Evolutionary conservation across 2,113 vertebrate species (phyloP).

Genomic region (Leuciscus idus): DNA sequence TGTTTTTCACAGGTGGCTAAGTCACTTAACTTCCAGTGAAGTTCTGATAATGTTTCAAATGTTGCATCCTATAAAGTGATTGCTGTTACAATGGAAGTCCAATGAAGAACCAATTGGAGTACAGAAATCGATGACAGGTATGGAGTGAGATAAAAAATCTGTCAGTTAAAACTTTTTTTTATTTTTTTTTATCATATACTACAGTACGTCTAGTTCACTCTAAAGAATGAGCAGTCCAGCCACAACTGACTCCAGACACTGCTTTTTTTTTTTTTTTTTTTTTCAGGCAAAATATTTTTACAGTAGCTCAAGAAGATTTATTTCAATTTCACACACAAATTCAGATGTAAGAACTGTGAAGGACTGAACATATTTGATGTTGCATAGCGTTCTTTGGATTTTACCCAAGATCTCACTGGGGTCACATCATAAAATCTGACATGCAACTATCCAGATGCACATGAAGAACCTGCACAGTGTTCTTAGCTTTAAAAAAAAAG

Average conservation of each 20-base stretch:
- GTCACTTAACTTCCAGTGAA: neutral
- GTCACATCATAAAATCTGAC: neutral
- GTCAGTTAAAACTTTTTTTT: neutral
- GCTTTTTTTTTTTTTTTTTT: neutral
- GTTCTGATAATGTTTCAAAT: neutral
- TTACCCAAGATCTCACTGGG: neutral
- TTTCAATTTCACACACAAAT: neutral
- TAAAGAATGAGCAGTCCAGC: neutral
- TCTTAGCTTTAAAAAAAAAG: neutral
- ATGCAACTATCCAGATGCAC: neutral
- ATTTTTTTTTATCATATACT: neutral
- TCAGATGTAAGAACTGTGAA: neutral
- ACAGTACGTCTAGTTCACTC: too few species aligned
- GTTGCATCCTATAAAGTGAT: neutral
- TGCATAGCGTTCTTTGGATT: constrained; percentile 11
- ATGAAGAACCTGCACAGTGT: neutral
- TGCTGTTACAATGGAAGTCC: neutral
- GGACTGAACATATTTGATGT: neutral
- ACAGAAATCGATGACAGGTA: neutral
- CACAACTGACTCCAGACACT: too few species aligned
- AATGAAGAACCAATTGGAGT: neutral
- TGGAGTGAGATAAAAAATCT: neutral
- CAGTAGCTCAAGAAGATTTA: neutral
- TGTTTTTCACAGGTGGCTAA: neutral
- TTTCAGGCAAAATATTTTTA: neutral